Conservation (phyloP, 2,888 invertebrate genomes). For the Apodemia hepburni region DNA sequence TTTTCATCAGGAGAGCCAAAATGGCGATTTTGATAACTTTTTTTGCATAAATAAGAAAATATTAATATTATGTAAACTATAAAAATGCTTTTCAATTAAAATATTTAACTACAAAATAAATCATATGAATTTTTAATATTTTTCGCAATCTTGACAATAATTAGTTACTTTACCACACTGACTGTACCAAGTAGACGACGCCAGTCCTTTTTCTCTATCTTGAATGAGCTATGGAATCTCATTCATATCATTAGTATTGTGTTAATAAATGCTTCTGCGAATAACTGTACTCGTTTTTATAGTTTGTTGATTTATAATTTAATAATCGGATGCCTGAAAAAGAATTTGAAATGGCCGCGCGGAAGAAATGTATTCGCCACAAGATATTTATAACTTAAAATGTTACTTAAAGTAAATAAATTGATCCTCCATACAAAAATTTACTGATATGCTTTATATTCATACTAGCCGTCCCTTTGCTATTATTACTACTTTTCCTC, state of each 20-base stretch:
- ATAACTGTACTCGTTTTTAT: constrained; percentile 25
- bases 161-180: neutral
- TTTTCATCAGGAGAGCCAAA: too few relatives aligned
- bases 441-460: too few relatives aligned
- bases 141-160: neutral
- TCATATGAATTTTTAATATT: neutral
- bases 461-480: too few relatives aligned
- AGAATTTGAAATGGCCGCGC: neutral
- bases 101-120: too few relatives aligned
- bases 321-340: constrained; percentile 11
- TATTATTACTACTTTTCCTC: too few relatives aligned
- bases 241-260: constrained; percentile 33
- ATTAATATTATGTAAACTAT: too few relatives aligned
- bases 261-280: constrained; percentile 25
- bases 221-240: constrained; percentile 32
- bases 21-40: too few relatives aligned
- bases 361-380: neutral
- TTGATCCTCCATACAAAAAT: too few relatives aligned
- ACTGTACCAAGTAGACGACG: constrained; percentile 24
- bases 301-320: constrained; percentile 14
- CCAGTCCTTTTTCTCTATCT: constrained; percentile 29
- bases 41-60: too few relatives aligned
- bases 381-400: neutral
- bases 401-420: neutral
- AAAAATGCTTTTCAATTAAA: too few relatives aligned